Percentiles rank a stretch among this genome's conserved stretches.
phyloP scores from a whole-genome alignment of 2,113 vertebrate genomes.

The Gymnocephalus cernua region DNA sequence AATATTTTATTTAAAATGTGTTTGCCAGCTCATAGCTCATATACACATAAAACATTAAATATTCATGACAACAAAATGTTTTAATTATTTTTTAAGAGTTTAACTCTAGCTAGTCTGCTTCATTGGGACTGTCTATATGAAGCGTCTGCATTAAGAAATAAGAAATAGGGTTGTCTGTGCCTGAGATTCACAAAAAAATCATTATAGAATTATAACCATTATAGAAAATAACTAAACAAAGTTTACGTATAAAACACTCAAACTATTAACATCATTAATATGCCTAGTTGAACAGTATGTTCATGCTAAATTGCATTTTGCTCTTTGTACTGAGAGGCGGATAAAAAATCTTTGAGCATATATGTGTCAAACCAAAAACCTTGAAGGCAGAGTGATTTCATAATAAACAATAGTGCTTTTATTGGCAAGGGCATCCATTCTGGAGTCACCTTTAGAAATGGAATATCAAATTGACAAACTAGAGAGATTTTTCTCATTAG shows the following conservation, averaged over 20 bases:
- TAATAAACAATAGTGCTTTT: conserved; percentile 51
- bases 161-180: not conserved
- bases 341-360: conserved; percentile 27
- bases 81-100: too few relatives aligned
- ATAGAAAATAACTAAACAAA: not conserved
- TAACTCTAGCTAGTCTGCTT: not conserved
- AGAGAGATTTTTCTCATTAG: conserved; percentile 80
- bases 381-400: conserved; percentile 32
- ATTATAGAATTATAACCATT: not conserved
- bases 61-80: too few relatives aligned
- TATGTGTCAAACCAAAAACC: conserved; percentile 12
- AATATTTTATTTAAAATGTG: too few relatives aligned
- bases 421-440: conserved; percentile 72
- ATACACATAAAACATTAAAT: too few relatives aligned
- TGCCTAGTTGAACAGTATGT: not conserved
- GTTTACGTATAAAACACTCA: not conserved
- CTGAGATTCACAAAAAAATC: not conserved
- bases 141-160: not conserved
- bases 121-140: not conserved
- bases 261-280: too few relatives aligned
- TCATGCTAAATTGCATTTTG: conserved; percentile 7
- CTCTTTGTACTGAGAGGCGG: not conserved
- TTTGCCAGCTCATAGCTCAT: too few relatives aligned
- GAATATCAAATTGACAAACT: conserved; percentile 77
- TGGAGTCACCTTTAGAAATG: conserved; percentile 72